Percentiles rank a stretch among this genome's conserved stretches.
phyloP scores from a whole-genome alignment of 2,888 invertebrate genomes.

The Herminia tarsipennalis region DNA sequence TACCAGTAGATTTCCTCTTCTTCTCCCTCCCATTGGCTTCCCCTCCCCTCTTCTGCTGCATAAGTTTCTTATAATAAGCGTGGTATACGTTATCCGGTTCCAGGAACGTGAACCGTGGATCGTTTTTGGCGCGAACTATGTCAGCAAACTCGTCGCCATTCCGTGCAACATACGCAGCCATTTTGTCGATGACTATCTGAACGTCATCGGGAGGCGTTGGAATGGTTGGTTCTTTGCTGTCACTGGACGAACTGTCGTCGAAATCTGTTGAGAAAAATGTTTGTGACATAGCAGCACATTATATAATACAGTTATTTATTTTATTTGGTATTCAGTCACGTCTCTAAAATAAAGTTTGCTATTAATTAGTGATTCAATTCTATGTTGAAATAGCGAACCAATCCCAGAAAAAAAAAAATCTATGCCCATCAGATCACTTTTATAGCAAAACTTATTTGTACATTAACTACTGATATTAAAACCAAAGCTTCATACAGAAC shows the following conservation, averaged over 20 bases:
- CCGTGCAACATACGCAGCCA: conserved; percentile 98
- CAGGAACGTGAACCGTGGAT: conserved; percentile 95
- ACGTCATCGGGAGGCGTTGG: conserved; percentile 92
- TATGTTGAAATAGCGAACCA: too few relatives aligned
- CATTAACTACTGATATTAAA: too few relatives aligned
- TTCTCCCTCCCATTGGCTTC: conserved; percentile 55
- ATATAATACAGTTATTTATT: too few relatives aligned
- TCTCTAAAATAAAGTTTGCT: too few relatives aligned
- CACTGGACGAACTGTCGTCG: conserved; percentile 67
- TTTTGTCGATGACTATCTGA: conserved; percentile 96
- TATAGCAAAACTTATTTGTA: too few relatives aligned
- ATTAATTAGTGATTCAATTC: too few relatives aligned
- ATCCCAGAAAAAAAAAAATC: too few relatives aligned
- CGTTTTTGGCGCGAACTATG: conserved; percentile 92
- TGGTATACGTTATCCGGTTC: conserved; percentile 91
- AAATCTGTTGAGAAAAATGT: conserved; percentile 58
- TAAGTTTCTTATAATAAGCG: conserved; percentile 90
- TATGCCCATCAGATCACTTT: too few relatives aligned
- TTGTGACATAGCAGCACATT: too few relatives aligned
- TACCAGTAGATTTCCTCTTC: conserved; percentile 39
- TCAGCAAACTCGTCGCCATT: conserved; percentile 98
- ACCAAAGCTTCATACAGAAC: too few relatives aligned
- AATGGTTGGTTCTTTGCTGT: conserved; percentile 68
- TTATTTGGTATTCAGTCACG: too few relatives aligned
- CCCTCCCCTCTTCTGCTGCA: conserved; percentile 63